These are phyloP conservation scores for Drosophila longiperda DNA, from an alignment of 2,888 invertebrate species.

Conservation along the genomic window DNA sequence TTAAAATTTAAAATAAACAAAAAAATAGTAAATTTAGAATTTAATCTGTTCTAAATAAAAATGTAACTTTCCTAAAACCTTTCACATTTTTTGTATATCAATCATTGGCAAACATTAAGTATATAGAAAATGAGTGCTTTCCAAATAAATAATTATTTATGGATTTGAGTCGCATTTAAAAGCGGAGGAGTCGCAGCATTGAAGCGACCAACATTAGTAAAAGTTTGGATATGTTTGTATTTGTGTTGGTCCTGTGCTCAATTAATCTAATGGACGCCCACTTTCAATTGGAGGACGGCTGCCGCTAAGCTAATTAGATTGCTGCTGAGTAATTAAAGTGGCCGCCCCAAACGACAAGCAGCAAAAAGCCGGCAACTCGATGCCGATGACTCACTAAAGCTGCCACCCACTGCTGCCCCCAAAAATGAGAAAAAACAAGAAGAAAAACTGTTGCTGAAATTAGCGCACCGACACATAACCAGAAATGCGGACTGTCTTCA, in stretches of 20 bases:
- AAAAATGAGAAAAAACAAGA: background rate
- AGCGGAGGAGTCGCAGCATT: background rate
- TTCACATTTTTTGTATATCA: background rate
- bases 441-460: constrained; percentile 45
- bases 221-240: constrained; percentile 3
- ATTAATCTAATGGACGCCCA: constrained; percentile 59
- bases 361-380: constrained; percentile 8
- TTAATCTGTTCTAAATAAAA: background rate
- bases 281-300: constrained; percentile 41
- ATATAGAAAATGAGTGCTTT: background rate
- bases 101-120: background rate
- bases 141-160: background rate
- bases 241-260: constrained; percentile 37
- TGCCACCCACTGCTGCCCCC: background rate
- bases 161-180: background rate
- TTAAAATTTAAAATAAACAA: background rate
- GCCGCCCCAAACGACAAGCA: constrained; percentile 27
- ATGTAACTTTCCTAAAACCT: background rate
- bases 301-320: constrained; percentile 67
- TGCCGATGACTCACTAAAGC: constrained; percentile 27
- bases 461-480: constrained; percentile 50
- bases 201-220: background rate
- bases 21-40: too few relatives aligned
- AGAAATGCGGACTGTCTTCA: background rate
- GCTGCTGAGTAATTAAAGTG: constrained; percentile 64